A percentile compares a stretch with the other conserved stretches of the same genome.
Conservation (phyloP, 2,888 invertebrate species). For the Tipula helvola region DNA sequence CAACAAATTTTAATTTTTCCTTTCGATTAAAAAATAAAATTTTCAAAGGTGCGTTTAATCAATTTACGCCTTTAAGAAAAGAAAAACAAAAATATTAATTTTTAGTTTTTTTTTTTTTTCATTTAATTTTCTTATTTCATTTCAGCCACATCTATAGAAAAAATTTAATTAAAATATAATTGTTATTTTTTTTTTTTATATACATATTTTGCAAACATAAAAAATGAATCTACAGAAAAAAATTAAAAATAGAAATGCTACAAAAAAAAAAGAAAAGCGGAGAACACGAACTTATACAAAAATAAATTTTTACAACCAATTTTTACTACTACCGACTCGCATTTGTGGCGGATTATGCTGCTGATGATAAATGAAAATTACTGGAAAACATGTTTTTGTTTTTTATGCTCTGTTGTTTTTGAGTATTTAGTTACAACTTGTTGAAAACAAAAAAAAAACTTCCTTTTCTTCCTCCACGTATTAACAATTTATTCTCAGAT, state of each 20-base stretch:
- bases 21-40: background rate
- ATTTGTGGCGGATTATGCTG: background rate
- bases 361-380: background rate
- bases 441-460: background rate
- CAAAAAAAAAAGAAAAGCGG: background rate
- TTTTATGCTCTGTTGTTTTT: background rate
- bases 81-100: background rate
- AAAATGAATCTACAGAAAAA: background rate
- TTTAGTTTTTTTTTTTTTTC: background rate
- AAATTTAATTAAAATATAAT: background rate
- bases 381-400: background rate
- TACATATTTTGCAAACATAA: background rate
- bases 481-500: background rate
- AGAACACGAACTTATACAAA: background rate
- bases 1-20: background rate
- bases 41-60: background rate
- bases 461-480: background rate
- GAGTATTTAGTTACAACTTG: background rate
- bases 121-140: background rate
- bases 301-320: background rate
- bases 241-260: background rate
- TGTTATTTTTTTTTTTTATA: background rate
- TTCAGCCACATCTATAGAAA: background rate
- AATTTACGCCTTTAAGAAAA: background rate
- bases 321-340: background rate